Evolutionary conservation across 2,797 vertebrate genomes (phyloP).

Genomic region (Malurus splendens): DNA sequence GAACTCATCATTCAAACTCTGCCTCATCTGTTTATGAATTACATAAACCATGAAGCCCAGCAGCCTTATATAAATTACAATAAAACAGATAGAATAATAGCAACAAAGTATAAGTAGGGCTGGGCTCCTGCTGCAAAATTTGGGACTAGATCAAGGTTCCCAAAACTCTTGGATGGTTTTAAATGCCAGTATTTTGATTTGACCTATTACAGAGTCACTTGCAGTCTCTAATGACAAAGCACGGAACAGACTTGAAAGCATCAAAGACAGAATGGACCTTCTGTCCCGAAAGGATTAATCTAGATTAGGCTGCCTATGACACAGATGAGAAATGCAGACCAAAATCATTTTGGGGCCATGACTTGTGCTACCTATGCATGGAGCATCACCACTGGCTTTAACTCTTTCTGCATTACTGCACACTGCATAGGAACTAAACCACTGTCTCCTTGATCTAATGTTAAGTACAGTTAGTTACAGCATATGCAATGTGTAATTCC

Average conservation of each 20-base stretch:
- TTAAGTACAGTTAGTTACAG: not conserved
- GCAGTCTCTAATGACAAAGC: not conserved
- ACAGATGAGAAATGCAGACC: not conserved
- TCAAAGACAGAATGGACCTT: not conserved
- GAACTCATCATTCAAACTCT: constrained; percentile 15
- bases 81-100: not conserved
- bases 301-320: not conserved
- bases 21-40: constrained; percentile 32
- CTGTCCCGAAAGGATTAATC: not conserved
- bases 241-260: not conserved
- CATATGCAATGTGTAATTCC: not conserved
- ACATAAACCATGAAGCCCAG: not conserved
- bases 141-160: not conserved
- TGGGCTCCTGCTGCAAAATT: not conserved
- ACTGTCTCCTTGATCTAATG: not conserved
- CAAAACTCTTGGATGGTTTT: not conserved
- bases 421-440: not conserved
- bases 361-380: not conserved
- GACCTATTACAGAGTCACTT: not conserved
- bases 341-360: not conserved
- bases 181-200: not conserved
- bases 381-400: not conserved
- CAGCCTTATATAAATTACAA: not conserved
- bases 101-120: not conserved
- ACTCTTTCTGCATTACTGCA: not conserved